These are phyloP conservation scores for Hormaphis cornu DNA, from an alignment of 1,140 invertebrate species.

Conservation along the genomic window DNA sequence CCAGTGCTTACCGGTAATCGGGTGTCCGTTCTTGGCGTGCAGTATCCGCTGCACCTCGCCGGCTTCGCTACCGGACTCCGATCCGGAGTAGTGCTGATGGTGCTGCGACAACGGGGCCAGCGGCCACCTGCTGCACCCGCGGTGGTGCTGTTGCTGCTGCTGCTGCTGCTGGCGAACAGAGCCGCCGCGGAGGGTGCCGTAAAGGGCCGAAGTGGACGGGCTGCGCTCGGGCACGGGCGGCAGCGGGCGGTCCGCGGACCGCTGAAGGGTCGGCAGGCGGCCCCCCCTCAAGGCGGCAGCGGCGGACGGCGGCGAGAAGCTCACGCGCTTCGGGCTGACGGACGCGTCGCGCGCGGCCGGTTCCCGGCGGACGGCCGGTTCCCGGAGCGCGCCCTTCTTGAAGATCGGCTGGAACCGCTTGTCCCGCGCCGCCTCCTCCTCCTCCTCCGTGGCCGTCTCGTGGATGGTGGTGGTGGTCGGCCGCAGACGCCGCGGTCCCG, in stretches of 20 bases:
- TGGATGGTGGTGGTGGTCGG: conserved; percentile 35
- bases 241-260: conserved; percentile 27
- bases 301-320: background rate
- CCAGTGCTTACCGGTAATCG: background rate
- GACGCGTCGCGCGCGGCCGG: background rate
- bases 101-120: background rate
- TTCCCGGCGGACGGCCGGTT: background rate
- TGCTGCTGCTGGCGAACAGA: background rate
- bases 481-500: conserved; percentile 25
- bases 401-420: conserved; percentile 23
- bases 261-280: background rate
- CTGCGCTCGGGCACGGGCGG: conserved; percentile 32
- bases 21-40: conserved; percentile 17
- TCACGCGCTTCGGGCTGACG: conserved; percentile 3
- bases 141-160: conserved; percentile 6
- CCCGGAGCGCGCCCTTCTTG: background rate
- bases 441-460: conserved; percentile 32
- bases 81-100: conserved; percentile 34
- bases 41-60: conserved; percentile 38
- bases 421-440: background rate
- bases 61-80: conserved; percentile 39
- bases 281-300: no score
- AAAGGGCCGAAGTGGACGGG: conserved; percentile 18
- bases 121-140: conserved; percentile 20
- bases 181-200: background rate